phyloP scores from a whole-genome alignment of 2,113 vertebrate species.

The Corythornis cristatus region DNA sequence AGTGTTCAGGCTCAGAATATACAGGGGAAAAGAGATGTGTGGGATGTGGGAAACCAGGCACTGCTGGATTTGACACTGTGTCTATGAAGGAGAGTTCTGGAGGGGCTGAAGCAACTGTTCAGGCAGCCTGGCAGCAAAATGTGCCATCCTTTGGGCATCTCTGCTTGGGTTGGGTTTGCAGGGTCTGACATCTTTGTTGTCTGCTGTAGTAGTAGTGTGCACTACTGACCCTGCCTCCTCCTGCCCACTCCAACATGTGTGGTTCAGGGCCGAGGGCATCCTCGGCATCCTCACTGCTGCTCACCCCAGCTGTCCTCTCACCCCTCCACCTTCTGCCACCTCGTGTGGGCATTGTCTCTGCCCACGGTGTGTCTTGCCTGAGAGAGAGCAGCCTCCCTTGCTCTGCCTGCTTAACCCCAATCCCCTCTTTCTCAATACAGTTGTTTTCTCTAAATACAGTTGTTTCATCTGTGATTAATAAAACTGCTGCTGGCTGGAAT shows the following conservation, averaged over 20 bases:
- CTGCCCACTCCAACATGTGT: rapidly evolving
- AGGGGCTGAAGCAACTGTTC: neutral
- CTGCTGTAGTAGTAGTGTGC: rapidly evolving
- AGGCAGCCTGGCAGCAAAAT: neutral
- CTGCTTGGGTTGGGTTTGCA: neutral
- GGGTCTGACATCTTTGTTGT: neutral
- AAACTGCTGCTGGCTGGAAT: slow-evolving; percentile 40
- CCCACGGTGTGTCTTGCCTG: rapidly evolving
- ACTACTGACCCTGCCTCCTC: neutral
- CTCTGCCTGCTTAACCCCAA: neutral
- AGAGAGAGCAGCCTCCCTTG: neutral
- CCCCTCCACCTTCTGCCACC: neutral
- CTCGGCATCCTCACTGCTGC: neutral
- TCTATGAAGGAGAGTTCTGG: neutral
- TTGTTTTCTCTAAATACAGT: neutral
- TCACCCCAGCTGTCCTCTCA: neutral
- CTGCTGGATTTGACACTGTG: neutral
- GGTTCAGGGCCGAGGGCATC: neutral
- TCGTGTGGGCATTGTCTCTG: rapidly evolving
- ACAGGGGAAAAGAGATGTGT: neutral
- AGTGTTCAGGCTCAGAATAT: neutral
- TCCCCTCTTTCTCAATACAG: neutral
- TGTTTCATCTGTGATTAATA: slow-evolving; percentile 50
- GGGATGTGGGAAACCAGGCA: neutral
- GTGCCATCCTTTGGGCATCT: neutral